phyloP scores from a whole-genome alignment of 2,888 invertebrate genomes.

The Seladonia tumulorum region DNA sequence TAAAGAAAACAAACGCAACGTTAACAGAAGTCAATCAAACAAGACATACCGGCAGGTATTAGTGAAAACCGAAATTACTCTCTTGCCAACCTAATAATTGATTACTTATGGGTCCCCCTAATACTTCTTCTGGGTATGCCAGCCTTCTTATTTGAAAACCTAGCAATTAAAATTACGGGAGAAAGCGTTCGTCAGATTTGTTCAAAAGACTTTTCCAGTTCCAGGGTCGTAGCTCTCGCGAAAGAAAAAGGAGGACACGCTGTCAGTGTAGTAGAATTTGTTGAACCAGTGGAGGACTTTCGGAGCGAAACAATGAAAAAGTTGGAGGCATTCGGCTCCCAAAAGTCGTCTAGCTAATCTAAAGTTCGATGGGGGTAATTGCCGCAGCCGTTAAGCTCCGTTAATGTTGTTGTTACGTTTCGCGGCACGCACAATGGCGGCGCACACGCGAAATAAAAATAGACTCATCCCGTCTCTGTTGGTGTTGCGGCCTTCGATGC shows the following conservation, averaged over 20 bases:
- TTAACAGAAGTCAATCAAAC: too few relatives aligned
- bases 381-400: background rate
- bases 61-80: too few relatives aligned
- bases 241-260: background rate
- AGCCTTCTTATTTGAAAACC: too few relatives aligned
- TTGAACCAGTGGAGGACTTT: background rate
- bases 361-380: background rate
- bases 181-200: background rate
- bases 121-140: too few relatives aligned
- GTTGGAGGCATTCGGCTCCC: background rate
- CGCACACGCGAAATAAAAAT: conserved; percentile 49
- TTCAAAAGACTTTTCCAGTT: background rate
- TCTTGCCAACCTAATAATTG: too few relatives aligned
- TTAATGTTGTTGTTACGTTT: conserved; percentile 45
- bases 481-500: conserved; percentile 49
- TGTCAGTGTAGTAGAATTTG: background rate
- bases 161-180: too few relatives aligned
- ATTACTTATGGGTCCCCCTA: too few relatives aligned
- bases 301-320: background rate
- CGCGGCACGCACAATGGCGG: conserved; percentile 36
- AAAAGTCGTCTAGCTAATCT: background rate
- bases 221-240: background rate
- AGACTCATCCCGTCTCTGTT: conserved; percentile 49
- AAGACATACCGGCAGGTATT: too few relatives aligned
- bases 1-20: too few relatives aligned